Percentiles rank a stretch among this genome's conserved stretches.
phyloP scores from a whole-genome alignment of 2,888 invertebrate species.

The Melieria picta region DNA sequence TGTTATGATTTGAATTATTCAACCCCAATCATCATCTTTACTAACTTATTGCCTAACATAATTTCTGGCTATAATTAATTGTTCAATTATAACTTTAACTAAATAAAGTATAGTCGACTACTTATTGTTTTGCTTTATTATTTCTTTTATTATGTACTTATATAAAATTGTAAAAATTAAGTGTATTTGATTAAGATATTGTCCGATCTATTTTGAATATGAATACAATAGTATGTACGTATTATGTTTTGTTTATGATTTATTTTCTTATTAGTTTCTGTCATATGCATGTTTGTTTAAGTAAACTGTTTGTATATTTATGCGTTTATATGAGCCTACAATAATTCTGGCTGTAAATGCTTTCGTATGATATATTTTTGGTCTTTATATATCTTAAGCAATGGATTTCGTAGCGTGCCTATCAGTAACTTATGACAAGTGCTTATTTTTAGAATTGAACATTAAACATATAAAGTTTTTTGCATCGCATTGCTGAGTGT shows the following conservation, averaged over 20 bases:
- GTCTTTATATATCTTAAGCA: no score
- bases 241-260: constrained; percentile 2
- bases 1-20: no score
- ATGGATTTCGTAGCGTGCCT: no score
- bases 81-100: no score
- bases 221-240: constrained; percentile 1
- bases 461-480: no score
- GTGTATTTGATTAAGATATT: constrained; percentile 60
- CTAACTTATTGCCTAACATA: no score
- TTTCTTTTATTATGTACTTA: constrained; percentile 35
- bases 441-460: no score
- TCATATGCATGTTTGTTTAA: constrained; percentile 10
- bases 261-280: constrained; percentile 8
- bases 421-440: no score
- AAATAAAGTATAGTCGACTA: not conserved
- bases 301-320: not conserved
- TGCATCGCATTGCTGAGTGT: no score
- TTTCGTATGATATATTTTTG: not conserved
- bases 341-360: not conserved
- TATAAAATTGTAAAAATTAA: constrained; percentile 58
- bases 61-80: no score
- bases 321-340: not conserved
- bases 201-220: constrained; percentile 51
- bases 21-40: no score
- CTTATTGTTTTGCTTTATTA: constrained; percentile 15